These are phyloP conservation scores for Platyscapa corneri DNA, from an alignment of 1,140 invertebrate genomes.

Conservation along the genomic window DNA sequence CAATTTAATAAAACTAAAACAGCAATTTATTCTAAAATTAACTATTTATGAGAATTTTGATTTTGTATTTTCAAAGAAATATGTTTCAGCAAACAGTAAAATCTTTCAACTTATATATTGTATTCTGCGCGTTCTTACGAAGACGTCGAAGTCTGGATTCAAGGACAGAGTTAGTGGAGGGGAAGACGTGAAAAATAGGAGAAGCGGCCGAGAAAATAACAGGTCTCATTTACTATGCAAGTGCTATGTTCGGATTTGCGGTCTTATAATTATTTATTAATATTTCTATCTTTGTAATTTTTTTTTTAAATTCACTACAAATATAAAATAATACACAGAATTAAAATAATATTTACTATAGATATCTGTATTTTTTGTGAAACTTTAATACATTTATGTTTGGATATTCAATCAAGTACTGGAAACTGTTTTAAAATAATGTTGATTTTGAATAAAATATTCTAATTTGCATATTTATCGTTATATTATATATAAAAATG, in stretches of 20 bases:
- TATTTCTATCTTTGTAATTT: background rate
- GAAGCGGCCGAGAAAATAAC: background rate
- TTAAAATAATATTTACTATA: too few species aligned
- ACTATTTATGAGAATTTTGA: background rate
- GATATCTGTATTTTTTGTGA: too few species aligned
- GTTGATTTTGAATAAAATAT: too few species aligned
- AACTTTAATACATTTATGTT: too few species aligned
- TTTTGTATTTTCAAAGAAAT: background rate
- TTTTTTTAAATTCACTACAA: too few species aligned
- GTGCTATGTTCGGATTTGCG: background rate
- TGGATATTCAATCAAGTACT: too few species aligned
- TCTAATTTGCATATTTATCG: too few species aligned
- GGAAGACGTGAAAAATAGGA: background rate
- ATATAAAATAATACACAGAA: too few species aligned
- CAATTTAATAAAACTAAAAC: background rate
- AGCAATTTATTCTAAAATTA: background rate
- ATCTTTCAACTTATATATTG: background rate
- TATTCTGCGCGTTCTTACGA: background rate
- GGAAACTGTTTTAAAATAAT: too few species aligned
- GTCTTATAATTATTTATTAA: background rate
- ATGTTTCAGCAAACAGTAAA: background rate
- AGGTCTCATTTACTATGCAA: conserved; percentile 9
- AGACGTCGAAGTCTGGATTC: background rate
- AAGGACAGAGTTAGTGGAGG: background rate
- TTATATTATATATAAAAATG: too few species aligned